Conservation (phyloP, 92 coral and sea anemone species). For the Montipora capitata region DNA sequence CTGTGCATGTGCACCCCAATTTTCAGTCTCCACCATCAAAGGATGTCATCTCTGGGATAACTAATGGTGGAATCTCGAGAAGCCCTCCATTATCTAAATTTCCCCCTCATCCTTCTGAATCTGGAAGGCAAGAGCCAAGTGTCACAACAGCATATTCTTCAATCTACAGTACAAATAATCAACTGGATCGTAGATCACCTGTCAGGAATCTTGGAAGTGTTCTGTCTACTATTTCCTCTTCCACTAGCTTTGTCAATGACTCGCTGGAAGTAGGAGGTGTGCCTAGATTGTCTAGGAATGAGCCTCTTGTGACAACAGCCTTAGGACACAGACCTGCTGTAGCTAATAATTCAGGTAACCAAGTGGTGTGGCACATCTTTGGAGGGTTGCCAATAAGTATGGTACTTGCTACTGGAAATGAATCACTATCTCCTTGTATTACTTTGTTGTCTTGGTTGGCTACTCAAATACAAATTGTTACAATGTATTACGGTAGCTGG, state of each 20-base stretch:
- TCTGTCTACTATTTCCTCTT: constrained; percentile 38
- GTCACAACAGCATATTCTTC: constrained; percentile 22
- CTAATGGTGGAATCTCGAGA: constrained; percentile 17
- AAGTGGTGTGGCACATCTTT: not conserved
- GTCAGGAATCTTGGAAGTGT: constrained; percentile 8
- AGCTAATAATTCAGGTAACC: constrained; percentile 79
- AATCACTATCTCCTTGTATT: no score
- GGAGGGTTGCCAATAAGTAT: no score
- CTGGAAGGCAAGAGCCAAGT: constrained; percentile 7
- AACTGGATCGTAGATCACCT: constrained; percentile 30
- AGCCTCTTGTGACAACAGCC: constrained; percentile 63
- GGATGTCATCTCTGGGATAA: constrained; percentile 4
- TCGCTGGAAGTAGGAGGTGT: constrained; percentile 74
- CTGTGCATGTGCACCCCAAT: constrained; percentile 8
- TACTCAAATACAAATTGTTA: no score
- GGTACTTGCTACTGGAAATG: no score
- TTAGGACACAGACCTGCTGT: constrained; percentile 66
- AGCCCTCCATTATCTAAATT: not conserved
- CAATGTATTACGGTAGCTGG: no score
- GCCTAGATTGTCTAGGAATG: constrained; percentile 34
- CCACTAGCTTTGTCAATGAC: constrained; percentile 87
- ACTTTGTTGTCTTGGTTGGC: no score
- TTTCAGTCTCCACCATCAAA: constrained; percentile 50
- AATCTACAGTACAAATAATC: constrained; percentile 23
- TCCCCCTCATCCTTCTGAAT: not conserved